Conservation (phyloP, 2,797 vertebrate species). For the Rhinoraja longicauda region DNA sequence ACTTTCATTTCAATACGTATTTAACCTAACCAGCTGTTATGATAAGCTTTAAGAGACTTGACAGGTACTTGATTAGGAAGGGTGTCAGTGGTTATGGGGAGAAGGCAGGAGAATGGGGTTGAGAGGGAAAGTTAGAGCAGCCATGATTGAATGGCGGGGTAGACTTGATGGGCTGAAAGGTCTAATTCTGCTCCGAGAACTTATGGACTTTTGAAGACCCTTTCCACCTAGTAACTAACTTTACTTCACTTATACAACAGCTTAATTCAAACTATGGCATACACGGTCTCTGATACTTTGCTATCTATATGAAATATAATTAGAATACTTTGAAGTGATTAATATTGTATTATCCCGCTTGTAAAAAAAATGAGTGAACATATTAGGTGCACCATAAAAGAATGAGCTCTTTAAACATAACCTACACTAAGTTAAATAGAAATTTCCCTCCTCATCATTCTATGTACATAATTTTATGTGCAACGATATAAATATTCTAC, state of each 20-base stretch:
- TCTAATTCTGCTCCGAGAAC: not conserved
- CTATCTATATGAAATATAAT: not conserved
- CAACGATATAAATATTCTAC: not conserved
- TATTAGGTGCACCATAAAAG: not conserved
- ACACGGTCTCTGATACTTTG: not conserved
- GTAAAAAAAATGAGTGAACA: not conserved
- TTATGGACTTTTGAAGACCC: not conserved
- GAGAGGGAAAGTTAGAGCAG: no score
- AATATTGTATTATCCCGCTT: not conserved
- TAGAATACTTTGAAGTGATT: not conserved
- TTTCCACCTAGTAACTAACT: not conserved
- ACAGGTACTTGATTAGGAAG: no score
- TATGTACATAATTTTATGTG: not conserved
- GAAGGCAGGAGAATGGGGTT: no score
- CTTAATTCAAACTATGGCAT: not conserved
- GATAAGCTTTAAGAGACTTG: not conserved
- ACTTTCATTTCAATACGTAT: not conserved
- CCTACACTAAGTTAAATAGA: not conserved
- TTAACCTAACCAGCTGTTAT: not conserved
- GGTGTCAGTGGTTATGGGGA: no score
- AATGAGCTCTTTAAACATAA: slow-evolving; percentile 3
- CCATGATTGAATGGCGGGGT: no score
- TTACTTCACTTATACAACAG: not conserved
- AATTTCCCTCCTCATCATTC: not conserved
- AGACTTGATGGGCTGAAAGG: no score